These are phyloP conservation scores for Sarcophaga subvicina DNA, from an alignment of 2,888 invertebrate species.

Conservation along the genomic window DNA sequence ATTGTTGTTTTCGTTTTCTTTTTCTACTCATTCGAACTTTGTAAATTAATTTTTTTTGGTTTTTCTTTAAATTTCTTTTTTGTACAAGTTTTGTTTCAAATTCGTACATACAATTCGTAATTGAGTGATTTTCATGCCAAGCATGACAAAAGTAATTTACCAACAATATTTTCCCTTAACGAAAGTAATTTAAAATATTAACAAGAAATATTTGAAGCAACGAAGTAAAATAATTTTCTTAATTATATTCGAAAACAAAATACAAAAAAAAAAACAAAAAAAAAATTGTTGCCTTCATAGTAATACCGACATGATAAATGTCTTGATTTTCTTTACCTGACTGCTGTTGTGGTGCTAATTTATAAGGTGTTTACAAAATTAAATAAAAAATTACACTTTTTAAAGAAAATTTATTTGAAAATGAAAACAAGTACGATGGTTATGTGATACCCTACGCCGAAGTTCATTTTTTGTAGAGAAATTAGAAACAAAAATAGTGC, in stretches of 20 bases:
- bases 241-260: not conserved
- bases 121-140: slow-evolving; percentile 4
- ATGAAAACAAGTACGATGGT: no score
- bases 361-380: not conserved
- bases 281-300: not conserved
- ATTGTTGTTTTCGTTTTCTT: not conserved
- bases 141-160: slow-evolving; percentile 12
- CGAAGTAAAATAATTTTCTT: slow-evolving; percentile 29
- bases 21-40: not conserved
- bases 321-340: slow-evolving; percentile 7
- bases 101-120: not conserved
- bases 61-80: no score
- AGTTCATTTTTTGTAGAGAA: no score
- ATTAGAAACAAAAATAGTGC: no score
- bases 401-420: not conserved
- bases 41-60: no score
- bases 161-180: slow-evolving; percentile 15
- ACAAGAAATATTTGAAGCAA: slow-evolving; percentile 7
- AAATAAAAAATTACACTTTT: not conserved
- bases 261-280: not conserved
- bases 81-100: not conserved
- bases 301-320: no score
- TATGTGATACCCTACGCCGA: no score
- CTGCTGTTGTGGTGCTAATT: slow-evolving; percentile 7
- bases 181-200: not conserved